Conservation (phyloP, 35 echinoderm and acorn worm species). For the Diadema setosum region DNA sequence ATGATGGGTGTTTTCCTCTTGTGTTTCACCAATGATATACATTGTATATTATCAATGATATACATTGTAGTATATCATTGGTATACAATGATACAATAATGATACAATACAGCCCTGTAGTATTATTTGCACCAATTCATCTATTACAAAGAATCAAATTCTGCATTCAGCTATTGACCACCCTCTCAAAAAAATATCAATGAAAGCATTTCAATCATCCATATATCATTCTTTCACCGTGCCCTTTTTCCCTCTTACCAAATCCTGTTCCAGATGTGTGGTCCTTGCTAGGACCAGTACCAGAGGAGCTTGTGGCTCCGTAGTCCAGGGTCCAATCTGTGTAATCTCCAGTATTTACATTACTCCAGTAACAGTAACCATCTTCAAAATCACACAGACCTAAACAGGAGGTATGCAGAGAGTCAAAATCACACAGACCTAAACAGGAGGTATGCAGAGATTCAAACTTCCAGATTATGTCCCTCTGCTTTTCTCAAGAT, state of each 20-base stretch:
- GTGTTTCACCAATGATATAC: too few relatives aligned
- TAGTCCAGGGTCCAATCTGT: constrained; percentile 20
- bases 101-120: too few relatives aligned
- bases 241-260: not conserved
- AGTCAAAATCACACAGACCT: constrained; percentile 90
- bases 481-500: too few relatives aligned
- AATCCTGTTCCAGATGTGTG: not conserved
- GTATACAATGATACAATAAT: too few relatives aligned
- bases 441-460: not conserved
- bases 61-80: too few relatives aligned
- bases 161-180: too few relatives aligned
- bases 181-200: too few relatives aligned
- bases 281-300: constrained; percentile 22
- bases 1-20: too few relatives aligned
- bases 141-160: too few relatives aligned
- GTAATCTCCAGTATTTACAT: constrained; percentile 23
- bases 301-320: not conserved
- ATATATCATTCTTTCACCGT: not conserved
- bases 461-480: constrained; percentile 88
- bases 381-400: constrained; percentile 85
- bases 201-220: not conserved
- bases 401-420: not conserved
- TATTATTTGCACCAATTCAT: too few relatives aligned
- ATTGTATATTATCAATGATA: too few relatives aligned
- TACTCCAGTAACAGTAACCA: constrained; percentile 65